Conservation (phyloP, 1,140 invertebrate genomes). For the Agrypnia vestita region DNA sequence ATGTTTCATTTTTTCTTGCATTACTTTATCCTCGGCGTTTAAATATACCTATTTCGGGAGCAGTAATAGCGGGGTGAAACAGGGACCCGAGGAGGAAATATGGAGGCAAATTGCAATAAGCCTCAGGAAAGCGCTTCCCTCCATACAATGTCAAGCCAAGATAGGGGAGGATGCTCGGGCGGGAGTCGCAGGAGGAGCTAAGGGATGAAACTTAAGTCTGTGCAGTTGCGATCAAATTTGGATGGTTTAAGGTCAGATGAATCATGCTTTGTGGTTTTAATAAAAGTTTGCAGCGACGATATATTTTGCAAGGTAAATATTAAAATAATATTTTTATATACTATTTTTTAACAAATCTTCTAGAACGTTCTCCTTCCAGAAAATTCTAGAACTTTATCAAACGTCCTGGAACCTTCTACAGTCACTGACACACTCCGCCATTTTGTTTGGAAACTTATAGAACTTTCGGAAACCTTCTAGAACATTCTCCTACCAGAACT, state of each 20-base stretch:
- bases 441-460: no score
- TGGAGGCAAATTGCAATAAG: slow-evolving; percentile 62
- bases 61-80: slow-evolving; percentile 48
- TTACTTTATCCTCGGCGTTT: slow-evolving; percentile 42
- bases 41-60: slow-evolving; percentile 48
- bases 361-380: no score
- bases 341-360: no score
- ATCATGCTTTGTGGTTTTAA: slow-evolving; percentile 12
- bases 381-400: no score
- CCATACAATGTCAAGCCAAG: slow-evolving; percentile 25
- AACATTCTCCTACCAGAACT: no score
- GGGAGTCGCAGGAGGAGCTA: slow-evolving; percentile 1
- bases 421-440: no score
- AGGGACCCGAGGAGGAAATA: slow-evolving; percentile 52
- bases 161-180: background rate
- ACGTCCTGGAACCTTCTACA: no score
- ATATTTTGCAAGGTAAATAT: no score
- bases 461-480: no score
- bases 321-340: no score
- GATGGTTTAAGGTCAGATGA: slow-evolving; percentile 35
- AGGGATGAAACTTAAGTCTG: slow-evolving; percentile 36
- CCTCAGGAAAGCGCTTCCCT: slow-evolving; percentile 56
- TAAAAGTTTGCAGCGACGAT: background rate
- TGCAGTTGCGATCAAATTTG: slow-evolving; percentile 39
- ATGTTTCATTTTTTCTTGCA: slow-evolving; percentile 44